Conservation (phyloP, 2,888 invertebrate genomes). For the Stramonita haemastoma region DNA sequence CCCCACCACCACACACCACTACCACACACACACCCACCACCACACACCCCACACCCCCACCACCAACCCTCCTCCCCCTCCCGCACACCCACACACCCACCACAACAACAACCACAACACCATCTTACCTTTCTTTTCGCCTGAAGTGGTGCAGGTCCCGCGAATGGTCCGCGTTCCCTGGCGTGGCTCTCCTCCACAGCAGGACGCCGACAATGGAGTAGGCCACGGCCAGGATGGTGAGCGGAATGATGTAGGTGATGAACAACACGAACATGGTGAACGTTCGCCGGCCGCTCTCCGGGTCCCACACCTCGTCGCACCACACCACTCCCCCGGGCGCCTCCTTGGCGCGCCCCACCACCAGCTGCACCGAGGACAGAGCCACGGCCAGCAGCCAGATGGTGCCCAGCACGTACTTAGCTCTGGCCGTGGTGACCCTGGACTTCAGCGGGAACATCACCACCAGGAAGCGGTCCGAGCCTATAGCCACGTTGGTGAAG, state of each 20-base stretch:
- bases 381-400: slow-evolving; percentile 78
- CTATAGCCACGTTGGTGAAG: slow-evolving; percentile 79
- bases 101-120: background rate
- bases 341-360: slow-evolving; percentile 65
- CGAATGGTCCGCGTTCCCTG: slow-evolving; percentile 78
- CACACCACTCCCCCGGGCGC: slow-evolving; percentile 56
- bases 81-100: background rate
- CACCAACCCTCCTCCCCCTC: background rate
- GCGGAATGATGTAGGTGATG: slow-evolving; percentile 66
- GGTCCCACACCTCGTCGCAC: slow-evolving; percentile 65
- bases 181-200: slow-evolving; percentile 78
- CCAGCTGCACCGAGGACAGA: slow-evolving; percentile 77
- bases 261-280: slow-evolving; percentile 72
- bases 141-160: slow-evolving; percentile 78
- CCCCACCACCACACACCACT: background rate
- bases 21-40: background rate
- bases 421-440: slow-evolving; percentile 76
- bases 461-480: slow-evolving; percentile 77
- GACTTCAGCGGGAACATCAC: slow-evolving; percentile 75
- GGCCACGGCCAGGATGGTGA: slow-evolving; percentile 76
- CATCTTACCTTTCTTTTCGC: slow-evolving; percentile 77
- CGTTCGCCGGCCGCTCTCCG: slow-evolving; percentile 50
- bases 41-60: background rate
- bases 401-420: slow-evolving; percentile 75
- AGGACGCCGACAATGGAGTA: slow-evolving; percentile 78